phyloP scores from a whole-genome alignment of 2,113 vertebrate genomes.

The Phylloscopus trochiloides region DNA sequence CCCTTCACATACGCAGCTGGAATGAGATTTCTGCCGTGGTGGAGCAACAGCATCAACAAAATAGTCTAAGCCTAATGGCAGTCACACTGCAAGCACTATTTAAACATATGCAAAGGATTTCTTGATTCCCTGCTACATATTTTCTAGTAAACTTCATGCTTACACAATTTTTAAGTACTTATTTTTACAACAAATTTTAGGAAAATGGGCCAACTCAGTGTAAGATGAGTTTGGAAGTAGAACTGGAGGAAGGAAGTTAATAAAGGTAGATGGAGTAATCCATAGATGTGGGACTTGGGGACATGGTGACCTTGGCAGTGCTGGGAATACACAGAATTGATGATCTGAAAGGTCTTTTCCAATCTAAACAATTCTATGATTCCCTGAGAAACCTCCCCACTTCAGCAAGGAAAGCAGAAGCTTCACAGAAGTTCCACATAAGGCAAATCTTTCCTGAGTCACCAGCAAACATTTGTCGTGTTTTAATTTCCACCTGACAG shows the following conservation, averaged over 20 bases:
- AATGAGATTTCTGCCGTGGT: background rate
- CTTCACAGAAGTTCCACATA: background rate
- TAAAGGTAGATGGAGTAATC: background rate
- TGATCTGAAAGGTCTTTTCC: background rate
- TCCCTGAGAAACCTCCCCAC: background rate
- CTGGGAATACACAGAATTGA: background rate
- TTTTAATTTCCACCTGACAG: background rate
- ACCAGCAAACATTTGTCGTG: background rate
- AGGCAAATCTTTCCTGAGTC: background rate
- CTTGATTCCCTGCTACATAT: background rate
- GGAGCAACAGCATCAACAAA: background rate
- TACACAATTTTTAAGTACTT: background rate
- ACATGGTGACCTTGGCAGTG: background rate
- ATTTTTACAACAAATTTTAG: background rate
- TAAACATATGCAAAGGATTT: background rate
- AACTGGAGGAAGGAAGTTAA: background rate
- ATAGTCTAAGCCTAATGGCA: background rate
- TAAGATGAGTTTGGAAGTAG: background rate
- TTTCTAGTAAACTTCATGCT: background rate
- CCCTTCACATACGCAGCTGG: background rate
- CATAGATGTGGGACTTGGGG: background rate
- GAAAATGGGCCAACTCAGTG: background rate
- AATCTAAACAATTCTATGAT: background rate
- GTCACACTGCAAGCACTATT: background rate
- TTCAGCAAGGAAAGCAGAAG: background rate